Evolutionary conservation across 2,888 invertebrate species (phyloP), one percentile per base, ranked within the genome.

Genomic region (Andrena bicolor): DNA sequence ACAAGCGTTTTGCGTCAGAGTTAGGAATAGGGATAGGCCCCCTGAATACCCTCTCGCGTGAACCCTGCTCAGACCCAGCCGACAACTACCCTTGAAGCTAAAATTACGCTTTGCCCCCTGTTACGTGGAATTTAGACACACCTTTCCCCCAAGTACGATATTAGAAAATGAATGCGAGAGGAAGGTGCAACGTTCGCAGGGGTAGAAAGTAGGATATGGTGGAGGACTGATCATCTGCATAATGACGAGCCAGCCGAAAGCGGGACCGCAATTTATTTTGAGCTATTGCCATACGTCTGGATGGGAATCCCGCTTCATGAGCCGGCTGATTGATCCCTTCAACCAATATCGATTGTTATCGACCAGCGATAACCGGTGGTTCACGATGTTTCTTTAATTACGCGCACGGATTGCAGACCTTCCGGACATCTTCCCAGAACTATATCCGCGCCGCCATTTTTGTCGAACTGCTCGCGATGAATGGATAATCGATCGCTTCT

Each of bases 211-310:
- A 58, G 63, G 63, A 63, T 64, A 53, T 56, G 26, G 41, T 41
- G 32, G 28, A 61, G 35, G 61, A 76, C 48, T 61, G 78, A 78
- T 78, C 64, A 78, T 81, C 78, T 78, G 78, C 80, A 78, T 81
- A 81, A 81, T 73, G 58, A 81, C 64, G 69, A 73, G 66, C 28
- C 48, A 61, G n/a, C 58, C 26, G 61, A 66, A 72, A 48, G 26
- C 32, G 10, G 20, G 32, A 49, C 73, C 79, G 51, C 70, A 13
- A 35, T 81, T 79, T 70, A 74, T 74, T 79, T 79, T 70, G 8
- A 69, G 65, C 79, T 60, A 81, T 81, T 68, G 78, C 65, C 51
- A 30, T 81, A 70, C 81, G 61, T 66, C 72, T 78, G 73, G 32
- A 65, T 28, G 65, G n/a, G 53, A 74, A 70, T 66, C 35, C 28